phyloP scores from a whole-genome alignment of 2,113 vertebrate genomes.

The Scolopax mira region DNA sequence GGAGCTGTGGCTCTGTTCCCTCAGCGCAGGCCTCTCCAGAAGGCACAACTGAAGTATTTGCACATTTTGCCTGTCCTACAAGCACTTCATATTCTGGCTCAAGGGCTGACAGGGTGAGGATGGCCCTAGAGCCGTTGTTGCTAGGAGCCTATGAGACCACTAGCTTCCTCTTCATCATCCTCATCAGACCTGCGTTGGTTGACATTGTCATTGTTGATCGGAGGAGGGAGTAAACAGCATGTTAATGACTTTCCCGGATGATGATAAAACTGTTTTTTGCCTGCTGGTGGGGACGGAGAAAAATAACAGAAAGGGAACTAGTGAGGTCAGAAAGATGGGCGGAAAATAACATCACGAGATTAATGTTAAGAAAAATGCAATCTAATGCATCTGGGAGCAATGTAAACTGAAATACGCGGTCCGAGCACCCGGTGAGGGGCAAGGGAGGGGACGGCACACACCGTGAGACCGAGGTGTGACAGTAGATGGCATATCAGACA shows the following conservation, averaged over 20 bases:
- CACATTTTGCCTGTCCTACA: neutral
- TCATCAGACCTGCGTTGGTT: neutral
- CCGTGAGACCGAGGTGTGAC: neutral
- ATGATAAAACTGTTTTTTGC: neutral
- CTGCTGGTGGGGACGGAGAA: neutral
- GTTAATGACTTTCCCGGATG: neutral
- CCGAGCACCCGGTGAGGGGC: neutral
- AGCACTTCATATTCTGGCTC: neutral
- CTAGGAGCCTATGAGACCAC: neutral
- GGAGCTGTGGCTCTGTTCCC: neutral
- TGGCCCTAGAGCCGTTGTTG: neutral
- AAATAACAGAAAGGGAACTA: neutral
- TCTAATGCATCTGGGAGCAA: neutral
- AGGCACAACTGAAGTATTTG: neutral
- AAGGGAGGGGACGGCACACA: fast-evolving
- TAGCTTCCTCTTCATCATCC: neutral
- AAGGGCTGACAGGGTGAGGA: neutral
- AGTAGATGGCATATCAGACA: neutral
- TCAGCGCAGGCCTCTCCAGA: neutral
- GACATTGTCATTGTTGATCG: neutral
- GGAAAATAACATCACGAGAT: conserved; percentile 6
- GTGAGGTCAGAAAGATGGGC: neutral
- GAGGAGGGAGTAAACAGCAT: conserved; percentile 9
- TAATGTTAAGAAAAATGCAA: neutral
- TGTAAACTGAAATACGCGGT: neutral